Evolutionary conservation across 2,888 invertebrate genomes (phyloP).

Genomic region (Cataglyphis cursor): DNA sequence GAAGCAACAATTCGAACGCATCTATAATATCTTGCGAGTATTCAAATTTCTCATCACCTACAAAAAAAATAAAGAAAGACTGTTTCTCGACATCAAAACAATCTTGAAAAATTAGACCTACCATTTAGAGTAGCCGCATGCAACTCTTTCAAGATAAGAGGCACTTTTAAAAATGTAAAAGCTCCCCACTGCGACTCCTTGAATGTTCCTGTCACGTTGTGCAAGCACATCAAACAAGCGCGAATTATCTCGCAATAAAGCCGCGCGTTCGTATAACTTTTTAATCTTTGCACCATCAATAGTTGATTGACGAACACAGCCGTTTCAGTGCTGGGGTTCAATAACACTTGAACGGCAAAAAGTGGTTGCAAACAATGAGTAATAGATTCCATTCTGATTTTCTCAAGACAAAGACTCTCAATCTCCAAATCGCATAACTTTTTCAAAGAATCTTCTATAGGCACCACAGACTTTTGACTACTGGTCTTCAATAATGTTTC

Average conservation of each 20-base stretch:
- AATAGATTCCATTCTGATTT: slow-evolving; percentile 89
- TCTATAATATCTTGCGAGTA: slow-evolving; percentile 92
- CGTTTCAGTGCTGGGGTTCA: slow-evolving; percentile 95
- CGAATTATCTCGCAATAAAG: slow-evolving; percentile 96
- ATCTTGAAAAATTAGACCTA: slow-evolving; percentile 57
- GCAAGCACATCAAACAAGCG: slow-evolving; percentile 95
- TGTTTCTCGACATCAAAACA: neutral
- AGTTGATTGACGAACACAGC: slow-evolving; percentile 94
- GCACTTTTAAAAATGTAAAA: slow-evolving; percentile 96
- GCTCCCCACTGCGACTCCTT: slow-evolving; percentile 98
- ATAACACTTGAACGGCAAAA: slow-evolving; percentile 93
- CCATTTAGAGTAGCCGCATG: slow-evolving; percentile 89
- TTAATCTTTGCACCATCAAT: slow-evolving; percentile 94
- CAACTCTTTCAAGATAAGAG: slow-evolving; percentile 92
- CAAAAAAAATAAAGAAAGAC: neutral
- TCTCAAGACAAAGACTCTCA: slow-evolving; percentile 88
- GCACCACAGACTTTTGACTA: slow-evolving; percentile 88
- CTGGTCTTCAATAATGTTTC: slow-evolving; percentile 89
- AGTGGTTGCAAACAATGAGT: slow-evolving; percentile 93
- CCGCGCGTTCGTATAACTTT: slow-evolving; percentile 93
- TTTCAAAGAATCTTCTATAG: slow-evolving; percentile 89
- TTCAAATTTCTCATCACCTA: slow-evolving; percentile 89
- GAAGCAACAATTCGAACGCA: slow-evolving; percentile 94
- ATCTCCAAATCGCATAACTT: slow-evolving; percentile 90
- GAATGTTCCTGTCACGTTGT: slow-evolving; percentile 94